These are phyloP conservation scores for Chloropsis hardwickii DNA, from an alignment of 2,113 vertebrate genomes.

Conservation along the genomic window DNA sequence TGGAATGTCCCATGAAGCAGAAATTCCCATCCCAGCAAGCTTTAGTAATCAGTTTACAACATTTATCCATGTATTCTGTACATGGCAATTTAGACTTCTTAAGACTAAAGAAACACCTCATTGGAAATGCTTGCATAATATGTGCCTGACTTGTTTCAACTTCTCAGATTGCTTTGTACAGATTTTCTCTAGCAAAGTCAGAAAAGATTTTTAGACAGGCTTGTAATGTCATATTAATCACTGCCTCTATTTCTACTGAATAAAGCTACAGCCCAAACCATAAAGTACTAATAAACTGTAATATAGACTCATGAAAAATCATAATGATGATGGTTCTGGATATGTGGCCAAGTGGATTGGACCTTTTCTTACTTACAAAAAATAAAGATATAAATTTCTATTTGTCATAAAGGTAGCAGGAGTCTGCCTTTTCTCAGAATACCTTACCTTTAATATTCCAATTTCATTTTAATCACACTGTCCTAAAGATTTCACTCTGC, in stretches of 20 bases:
- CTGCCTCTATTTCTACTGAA: conserved; percentile 12
- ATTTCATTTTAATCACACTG: conserved; percentile 74
- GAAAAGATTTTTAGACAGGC: background rate
- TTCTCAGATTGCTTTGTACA: background rate
- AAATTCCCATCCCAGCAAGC: conserved; percentile 42
- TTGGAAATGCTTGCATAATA: background rate
- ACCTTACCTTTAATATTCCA: conserved; percentile 61
- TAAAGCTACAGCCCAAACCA: background rate
- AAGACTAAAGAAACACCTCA: background rate
- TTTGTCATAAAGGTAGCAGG: background rate
- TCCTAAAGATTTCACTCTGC: conserved; percentile 73
- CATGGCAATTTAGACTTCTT: background rate
- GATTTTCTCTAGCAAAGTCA: conserved; percentile 29
- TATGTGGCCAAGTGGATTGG: background rate
- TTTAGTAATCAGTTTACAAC: conserved; percentile 38
- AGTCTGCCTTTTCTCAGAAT: conserved; percentile 53
- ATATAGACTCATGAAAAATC: background rate
- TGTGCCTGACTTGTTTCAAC: background rate
- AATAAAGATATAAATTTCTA: background rate
- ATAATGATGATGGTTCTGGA: background rate
- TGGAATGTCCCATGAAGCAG: conserved; percentile 9
- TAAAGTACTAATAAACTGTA: conserved; percentile 38
- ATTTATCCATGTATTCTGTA: background rate
- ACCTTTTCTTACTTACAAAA: background rate
- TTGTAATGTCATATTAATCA: conserved; percentile 34